A percentile compares a stretch with the other conserved stretches of the same genome.
Conservation (phyloP, 2,888 invertebrate genomes). For the Corbicula japonica region DNA sequence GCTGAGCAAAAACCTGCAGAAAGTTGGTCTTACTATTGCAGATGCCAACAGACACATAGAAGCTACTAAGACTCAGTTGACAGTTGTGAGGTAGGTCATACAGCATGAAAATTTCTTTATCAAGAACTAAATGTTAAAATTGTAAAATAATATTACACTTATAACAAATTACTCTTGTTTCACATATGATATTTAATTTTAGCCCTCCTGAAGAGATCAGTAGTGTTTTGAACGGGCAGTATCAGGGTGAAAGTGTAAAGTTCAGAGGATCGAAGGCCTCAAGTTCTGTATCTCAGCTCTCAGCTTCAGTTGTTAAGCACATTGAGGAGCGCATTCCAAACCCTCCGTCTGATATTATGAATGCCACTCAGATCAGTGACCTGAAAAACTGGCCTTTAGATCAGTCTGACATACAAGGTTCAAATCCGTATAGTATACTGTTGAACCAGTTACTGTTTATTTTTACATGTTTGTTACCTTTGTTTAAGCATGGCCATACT, state of each 20-base stretch:
- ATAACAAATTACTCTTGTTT: not conserved
- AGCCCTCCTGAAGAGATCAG: slow-evolving; percentile 7
- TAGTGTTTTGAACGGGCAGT: slow-evolving; percentile 18
- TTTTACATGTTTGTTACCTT: too few relatives aligned
- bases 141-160: not conserved
- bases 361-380: slow-evolving; percentile 15
- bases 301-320: slow-evolving; percentile 1
- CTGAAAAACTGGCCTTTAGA: slow-evolving; percentile 31
- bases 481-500: too few relatives aligned
- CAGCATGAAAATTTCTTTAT: not conserved
- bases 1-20: slow-evolving; percentile 17
- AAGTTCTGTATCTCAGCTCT: not conserved
- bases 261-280: slow-evolving; percentile 8
- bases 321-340: slow-evolving; percentile 5
- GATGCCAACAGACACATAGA: slow-evolving; percentile 8
- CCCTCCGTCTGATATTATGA: slow-evolving; percentile 25
- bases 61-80: slow-evolving; percentile 8
- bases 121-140: not conserved
- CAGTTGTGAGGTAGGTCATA: slow-evolving; percentile 4
- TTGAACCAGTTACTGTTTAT: too few relatives aligned
- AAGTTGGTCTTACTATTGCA: slow-evolving; percentile 5
- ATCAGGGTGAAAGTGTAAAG: slow-evolving; percentile 8
- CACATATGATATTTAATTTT: slow-evolving; percentile 2
- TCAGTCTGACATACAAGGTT: slow-evolving; percentile 29
- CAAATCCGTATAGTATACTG: too few relatives aligned